These are phyloP conservation scores for Odontamblyopus rebecca DNA, from an alignment of 2,797 vertebrate genomes.

Conservation along the genomic window DNA sequence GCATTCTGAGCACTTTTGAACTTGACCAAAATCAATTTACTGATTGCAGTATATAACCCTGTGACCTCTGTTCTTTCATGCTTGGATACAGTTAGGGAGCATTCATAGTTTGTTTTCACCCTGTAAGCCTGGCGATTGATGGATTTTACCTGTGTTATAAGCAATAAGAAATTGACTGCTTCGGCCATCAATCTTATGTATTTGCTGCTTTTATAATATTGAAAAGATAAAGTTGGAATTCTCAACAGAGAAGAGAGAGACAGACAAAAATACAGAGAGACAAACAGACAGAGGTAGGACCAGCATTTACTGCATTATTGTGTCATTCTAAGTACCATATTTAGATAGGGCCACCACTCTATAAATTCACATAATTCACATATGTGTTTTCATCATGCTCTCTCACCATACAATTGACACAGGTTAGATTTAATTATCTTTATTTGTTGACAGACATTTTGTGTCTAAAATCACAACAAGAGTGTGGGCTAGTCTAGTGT, in stretches of 20 bases:
- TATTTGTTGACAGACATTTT: constrained; percentile 23
- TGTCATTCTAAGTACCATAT: too few relatives aligned
- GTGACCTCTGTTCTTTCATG: constrained; percentile 3
- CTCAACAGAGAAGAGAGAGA: neutral
- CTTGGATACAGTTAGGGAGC: neutral
- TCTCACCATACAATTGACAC: neutral
- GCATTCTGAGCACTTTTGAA: neutral
- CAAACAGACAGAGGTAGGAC: too few relatives aligned
- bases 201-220: neutral
- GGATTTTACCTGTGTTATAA: neutral
- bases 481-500: constrained; percentile 9
- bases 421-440: neutral
- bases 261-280: too few relatives aligned
- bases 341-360: too few relatives aligned
- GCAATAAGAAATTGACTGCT: neutral
- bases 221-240: neutral
- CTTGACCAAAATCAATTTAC: neutral
- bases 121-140: neutral
- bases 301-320: too few relatives aligned
- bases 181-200: neutral
- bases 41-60: neutral
- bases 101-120: neutral
- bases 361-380: too few relatives aligned
- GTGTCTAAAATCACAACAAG: constrained; percentile 11
- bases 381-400: too few relatives aligned